Evolutionary conservation across 30 jellyfish, hydroid and myxozoan genomes (phyloP), one percentile per base, ranked within the genome.

Genomic region (Turritopsis dohrnii): DNA sequence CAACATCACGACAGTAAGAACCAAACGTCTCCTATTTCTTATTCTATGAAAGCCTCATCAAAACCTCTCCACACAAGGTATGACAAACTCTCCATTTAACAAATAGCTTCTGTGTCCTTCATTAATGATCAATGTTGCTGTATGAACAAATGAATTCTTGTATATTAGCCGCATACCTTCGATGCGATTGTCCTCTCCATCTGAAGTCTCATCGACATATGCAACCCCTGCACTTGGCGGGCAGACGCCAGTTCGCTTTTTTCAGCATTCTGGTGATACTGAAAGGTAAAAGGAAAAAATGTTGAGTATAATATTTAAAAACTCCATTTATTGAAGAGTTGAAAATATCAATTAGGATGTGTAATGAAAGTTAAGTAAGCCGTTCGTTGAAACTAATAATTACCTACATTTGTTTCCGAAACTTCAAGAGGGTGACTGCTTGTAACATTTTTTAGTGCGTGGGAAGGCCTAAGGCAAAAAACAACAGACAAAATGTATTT

Each of bases 181-280:
- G 97, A 83, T 29, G 88, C 86, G 22, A 88, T 73, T 65, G 94
- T 74, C 66, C 96, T 52, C 71, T 90, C 97, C 93, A 90, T 86
- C 81, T 84, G 92, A 18, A 90, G 86, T 82, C 86, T 86, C 97
- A 90, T 83, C 60, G 97, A 90, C 97, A 90, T 90, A 74, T 90
- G 97, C n/a, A 90, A 65, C 0, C 97, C 97, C 29, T 90, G 97
- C 1, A 90, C 72, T 8, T 72, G 87, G 72, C 97, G 74, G 22
- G 85, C 82, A 28, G 86, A 76, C 41, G 90, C 79, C 75, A 90
- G 79, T 71, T 90, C 96, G 65, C 81, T 81, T 53, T 77, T 81
- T 60, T 86, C 96, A 20, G 29, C 75, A 83, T 84, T 83, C 87
- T 41, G 60, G 71, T 71, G 85, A 71, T 81, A 87, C 97, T 90